Evolutionary conservation across 1,140 invertebrate species (phyloP), one percentile per base, ranked within the genome.

Genomic region (Ooceraea biroi): DNA sequence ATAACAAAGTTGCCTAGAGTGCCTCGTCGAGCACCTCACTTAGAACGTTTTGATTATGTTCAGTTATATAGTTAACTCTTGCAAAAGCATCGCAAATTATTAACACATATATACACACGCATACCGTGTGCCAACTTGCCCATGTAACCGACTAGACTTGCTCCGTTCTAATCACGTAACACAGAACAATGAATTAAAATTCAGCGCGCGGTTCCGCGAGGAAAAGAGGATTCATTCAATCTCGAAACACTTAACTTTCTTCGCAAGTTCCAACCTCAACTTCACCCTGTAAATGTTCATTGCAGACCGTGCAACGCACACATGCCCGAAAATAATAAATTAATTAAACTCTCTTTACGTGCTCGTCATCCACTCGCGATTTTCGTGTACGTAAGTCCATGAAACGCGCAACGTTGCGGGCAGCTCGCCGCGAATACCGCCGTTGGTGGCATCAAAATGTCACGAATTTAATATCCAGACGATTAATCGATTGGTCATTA

Each of bases 401-500:
- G n/a, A n/a, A n/a, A n/a, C n/a, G n/a, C n/a, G n/a, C n/a, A n/a
- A n/a, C n/a, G n/a, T n/a, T n/a, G n/a, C n/a, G n/a, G n/a, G n/a
- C n/a, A n/a, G n/a, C n/a, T n/a, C n/a, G n/a, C n/a, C n/a, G n/a
- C n/a, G n/a, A n/a, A n/a, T n/a, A n/a, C n/a, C n/a, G n/a, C n/a
- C n/a, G n/a, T n/a, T n/a, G n/a, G n/a, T n/a, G n/a, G n/a, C 27
- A 22, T 50, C 44, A 10, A 36, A 36, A 12, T 30, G 4, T 17
- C 41, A 17, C 72, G 41, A 17, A 50, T 76, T 22, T 25, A 48
- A 61, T 48, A 63, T 30, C 44, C 30, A 19, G 14, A 12, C n/a
- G n/a, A 27, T 76, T 48, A 63, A 76, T 76, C 73, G 73, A 63
- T 63, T 48, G 44, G 3, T 58, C n/a, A 44, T 63, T 76, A 50